phyloP scores from a whole-genome alignment of 2,888 invertebrate species.

The Sycophila texana region DNA sequence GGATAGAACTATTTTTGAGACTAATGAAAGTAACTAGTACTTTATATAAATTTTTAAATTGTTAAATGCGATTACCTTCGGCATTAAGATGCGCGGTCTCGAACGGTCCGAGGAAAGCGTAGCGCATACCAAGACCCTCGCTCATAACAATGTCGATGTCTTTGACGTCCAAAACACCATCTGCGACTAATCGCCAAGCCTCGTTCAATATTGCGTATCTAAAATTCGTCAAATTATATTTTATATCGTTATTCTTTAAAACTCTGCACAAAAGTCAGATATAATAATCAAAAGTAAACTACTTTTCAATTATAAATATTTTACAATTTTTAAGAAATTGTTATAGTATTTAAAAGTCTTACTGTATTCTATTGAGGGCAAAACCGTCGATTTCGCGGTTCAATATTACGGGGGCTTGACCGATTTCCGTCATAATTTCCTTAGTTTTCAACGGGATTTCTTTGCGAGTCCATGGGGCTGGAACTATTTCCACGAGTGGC shows the following conservation, averaged over 20 bases:
- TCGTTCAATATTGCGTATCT: conserved; percentile 95
- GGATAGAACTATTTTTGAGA: neutral
- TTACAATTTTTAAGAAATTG: too few relatives aligned
- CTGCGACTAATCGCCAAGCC: conserved; percentile 91
- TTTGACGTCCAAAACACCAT: conserved; percentile 88
- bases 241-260: neutral
- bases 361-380: conserved; percentile 95
- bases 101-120: conserved; percentile 95
- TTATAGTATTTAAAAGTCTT: conserved; percentile 72
- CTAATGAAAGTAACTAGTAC: too few relatives aligned
- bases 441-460: conserved; percentile 86
- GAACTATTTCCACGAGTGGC: conserved; percentile 94
- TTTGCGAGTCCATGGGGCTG: conserved; percentile 93
- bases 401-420: conserved; percentile 92
- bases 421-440: conserved; percentile 89
- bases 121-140: conserved; percentile 95
- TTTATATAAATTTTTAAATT: too few relatives aligned
- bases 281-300: too few relatives aligned
- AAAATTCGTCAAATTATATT: conserved; percentile 50
- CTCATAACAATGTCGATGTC: conserved; percentile 96
- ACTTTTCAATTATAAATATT: neutral
- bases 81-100: conserved; percentile 97
- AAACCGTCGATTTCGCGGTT: conserved; percentile 94
- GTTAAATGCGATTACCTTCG: conserved; percentile 80
- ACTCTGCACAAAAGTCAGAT: neutral